Base-by-base conservation (phyloP, 2,888 invertebrate genomes). In the Cephus pulcher region DNA sequence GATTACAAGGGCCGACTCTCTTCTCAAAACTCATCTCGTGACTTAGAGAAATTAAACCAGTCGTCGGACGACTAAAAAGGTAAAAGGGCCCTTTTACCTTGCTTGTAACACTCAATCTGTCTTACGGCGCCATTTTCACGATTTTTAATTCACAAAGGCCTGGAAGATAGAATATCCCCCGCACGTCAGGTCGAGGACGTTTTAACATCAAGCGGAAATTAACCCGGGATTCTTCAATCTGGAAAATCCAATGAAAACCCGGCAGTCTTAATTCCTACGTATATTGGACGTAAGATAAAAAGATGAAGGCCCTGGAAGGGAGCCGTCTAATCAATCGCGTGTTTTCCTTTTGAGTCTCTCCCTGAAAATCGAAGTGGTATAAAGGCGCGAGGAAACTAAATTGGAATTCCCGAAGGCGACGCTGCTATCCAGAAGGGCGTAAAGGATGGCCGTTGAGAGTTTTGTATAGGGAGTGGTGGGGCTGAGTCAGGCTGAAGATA, bases 351-450 rank as follows among this genome's bases (percentile, higher is more conserved):
- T 86, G 87, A 86, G 85, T 79, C 78, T 80, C 78, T 79, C 80
- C 80, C 80, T 11, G 81, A 82, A 75, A 73, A 82, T 79, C 82
- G 78, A 81, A 81, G 74, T 80, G 82, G 82, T 83, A 80, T 78
- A 78, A 77, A 56, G 74, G 40, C n/a, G 37, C 82, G 85, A 84
- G 84, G 83, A 84, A 85, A 84, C 84, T 86, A 87, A 89, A 88
- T 89, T 89, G 88, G 86, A 88, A 88, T 88, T 89, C 87, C 86
- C 85, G 87, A 87, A 87, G 85, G 88, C 87, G 88, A 86, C 86
- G 85, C 85, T 83, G 82, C 82, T 81, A 78, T 83, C 78, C 77
- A 77, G 73, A 78, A 74, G 56, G 76, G 77, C 80, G 78, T 79
- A 75, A 69, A 80, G 80, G 81, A 76, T 76, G 81, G 77, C 80